Evolutionary conservation across 2,113 vertebrate genomes (phyloP), one percentile per base, ranked within the genome.

Genomic region (Labrus mixtus): DNA sequence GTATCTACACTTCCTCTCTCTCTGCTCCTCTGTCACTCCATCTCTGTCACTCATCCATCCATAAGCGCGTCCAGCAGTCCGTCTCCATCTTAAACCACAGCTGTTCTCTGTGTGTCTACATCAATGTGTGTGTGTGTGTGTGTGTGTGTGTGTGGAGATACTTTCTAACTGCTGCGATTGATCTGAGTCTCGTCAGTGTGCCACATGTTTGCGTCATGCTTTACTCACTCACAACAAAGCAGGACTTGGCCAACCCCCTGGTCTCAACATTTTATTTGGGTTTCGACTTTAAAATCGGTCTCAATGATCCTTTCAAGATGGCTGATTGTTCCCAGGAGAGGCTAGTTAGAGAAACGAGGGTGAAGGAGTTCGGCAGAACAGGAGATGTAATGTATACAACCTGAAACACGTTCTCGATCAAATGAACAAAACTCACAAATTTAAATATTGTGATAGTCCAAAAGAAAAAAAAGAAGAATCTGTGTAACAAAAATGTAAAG

Each of bases 1-100:
- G 95, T 95, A 95, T 92, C 92, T 94, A 92, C 88, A 41, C 82
- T 85, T 82, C 82, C 76, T 90, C 68, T 84, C 68, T 84, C 76
- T 86, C 78, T 66, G 51, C 69, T 62, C 48, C 61, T 87, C 73
- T 84, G 69, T 87, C 72, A 54, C 82, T 81, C 68, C 67, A 73
- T 82, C 75, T 81, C 70, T 77, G 3, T 75, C 73, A 68, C 68
- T 73, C 78, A 56, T 74, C 68, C 54, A 53, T 82, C 69, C 65
- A 39, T 82, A 10, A 5, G 41, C 76, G 36, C 22, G 15, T 73
- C 58, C 60, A 69, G 77, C 68, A 71, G 51, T 87, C 71, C 9
- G 29, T 58, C 77, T 78, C 84, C 84, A 79, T 90, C 73, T 79
- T 68, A 72, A 90, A 87, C 81, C 80, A 80, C 80, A 63, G 79